phyloP scores from a whole-genome alignment of 1,140 invertebrate genomes.

The Grapholita molesta region DNA sequence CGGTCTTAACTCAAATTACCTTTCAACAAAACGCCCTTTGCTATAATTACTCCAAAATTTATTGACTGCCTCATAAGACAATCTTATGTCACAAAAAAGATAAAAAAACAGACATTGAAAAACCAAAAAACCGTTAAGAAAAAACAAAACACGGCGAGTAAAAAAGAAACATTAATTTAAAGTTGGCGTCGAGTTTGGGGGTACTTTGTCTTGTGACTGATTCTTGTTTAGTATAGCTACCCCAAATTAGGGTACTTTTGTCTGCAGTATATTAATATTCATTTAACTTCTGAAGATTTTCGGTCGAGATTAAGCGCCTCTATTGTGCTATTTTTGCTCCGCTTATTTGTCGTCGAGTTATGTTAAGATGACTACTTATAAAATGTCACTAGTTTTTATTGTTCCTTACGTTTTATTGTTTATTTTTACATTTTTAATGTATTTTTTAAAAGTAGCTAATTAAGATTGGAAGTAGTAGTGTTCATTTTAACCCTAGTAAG shows the following conservation, averaged over 20 bases:
- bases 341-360: neutral
- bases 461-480: too few relatives aligned
- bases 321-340: slow-evolving; percentile 4
- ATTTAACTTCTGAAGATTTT: slow-evolving; percentile 14
- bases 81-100: neutral
- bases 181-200: slow-evolving; percentile 1
- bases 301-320: neutral
- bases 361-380: neutral
- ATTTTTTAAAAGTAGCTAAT: too few relatives aligned
- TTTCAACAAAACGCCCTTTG: slow-evolving; percentile 17
- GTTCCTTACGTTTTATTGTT: neutral
- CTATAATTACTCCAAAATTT: slow-evolving; percentile 16
- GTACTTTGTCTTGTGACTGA: slow-evolving; percentile 9
- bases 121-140: neutral
- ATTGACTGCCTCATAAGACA: slow-evolving; percentile 5
- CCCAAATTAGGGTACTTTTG: slow-evolving; percentile 15
- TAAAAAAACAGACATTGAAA: neutral
- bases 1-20: slow-evolving; percentile 15
- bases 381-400: neutral
- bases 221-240: neutral
- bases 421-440: too few relatives aligned
- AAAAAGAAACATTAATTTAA: neutral
- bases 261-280: slow-evolving; percentile 15
- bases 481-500: too few relatives aligned
- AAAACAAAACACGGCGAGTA: neutral